These are phyloP conservation scores for Boloria selene DNA, from an alignment of 2,888 invertebrate genomes.

Conservation along the genomic window DNA sequence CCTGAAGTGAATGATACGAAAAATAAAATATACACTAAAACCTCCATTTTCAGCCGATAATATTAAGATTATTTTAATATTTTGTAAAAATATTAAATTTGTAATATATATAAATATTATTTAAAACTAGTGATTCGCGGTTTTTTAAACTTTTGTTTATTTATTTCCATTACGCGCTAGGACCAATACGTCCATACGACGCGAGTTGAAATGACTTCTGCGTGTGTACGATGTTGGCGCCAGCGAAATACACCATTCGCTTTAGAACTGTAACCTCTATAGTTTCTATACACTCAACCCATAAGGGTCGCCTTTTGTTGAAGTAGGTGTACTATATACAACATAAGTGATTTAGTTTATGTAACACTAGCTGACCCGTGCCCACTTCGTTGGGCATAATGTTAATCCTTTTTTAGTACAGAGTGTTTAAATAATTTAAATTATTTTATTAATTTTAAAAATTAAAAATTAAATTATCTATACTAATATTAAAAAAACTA, in stretches of 20 bases:
- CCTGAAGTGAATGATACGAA: conserved; percentile 52
- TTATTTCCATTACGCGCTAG: conserved; percentile 20
- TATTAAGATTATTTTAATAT: background rate
- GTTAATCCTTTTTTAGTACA: too few relatives aligned
- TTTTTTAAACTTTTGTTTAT: conserved; percentile 19
- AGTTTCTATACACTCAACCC: background rate
- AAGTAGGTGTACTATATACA: background rate
- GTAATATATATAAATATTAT: background rate
- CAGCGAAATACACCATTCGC: conserved; percentile 44
- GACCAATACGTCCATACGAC: conserved; percentile 36
- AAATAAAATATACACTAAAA: conserved; percentile 44
- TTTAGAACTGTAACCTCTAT: conserved; percentile 31
- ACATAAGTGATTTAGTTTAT: too few relatives aligned
- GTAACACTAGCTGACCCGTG: too few relatives aligned
- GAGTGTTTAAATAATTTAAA: too few relatives aligned
- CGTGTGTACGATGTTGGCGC: conserved; percentile 34
- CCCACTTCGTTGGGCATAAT: too few relatives aligned
- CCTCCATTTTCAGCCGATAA: conserved; percentile 34
- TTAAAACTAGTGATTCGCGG: background rate
- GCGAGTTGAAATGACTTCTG: conserved; percentile 33
- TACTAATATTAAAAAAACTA: too few relatives aligned
- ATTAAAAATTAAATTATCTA: too few relatives aligned
- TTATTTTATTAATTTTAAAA: too few relatives aligned
- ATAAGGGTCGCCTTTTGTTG: background rate
- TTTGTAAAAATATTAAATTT: background rate